Evolutionary conservation across 2,113 vertebrate genomes (phyloP), one percentile per base, ranked within the genome.

Genomic region (Laticauda laticaudata): DNA sequence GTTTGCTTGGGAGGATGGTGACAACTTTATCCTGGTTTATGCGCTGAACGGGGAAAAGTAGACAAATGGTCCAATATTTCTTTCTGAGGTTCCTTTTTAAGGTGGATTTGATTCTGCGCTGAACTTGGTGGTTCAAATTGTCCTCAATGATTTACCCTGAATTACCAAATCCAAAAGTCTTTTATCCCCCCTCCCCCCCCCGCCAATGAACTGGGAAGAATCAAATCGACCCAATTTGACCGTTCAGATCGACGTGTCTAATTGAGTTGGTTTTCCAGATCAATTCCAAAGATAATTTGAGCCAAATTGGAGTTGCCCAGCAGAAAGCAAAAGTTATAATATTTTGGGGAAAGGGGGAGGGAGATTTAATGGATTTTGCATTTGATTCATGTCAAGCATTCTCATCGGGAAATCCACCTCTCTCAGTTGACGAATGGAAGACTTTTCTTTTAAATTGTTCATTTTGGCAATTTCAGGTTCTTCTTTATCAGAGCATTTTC

Each of bases 131-230:
- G 34, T 39, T 81, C 15, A 81, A 81, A 81, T 81, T 20, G 34
- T 81, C 55, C 34, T 39, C n/a, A 8, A 3, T 39, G 34, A 81
- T 81, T 21, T 81, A 9, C 18, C 5, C 34, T 39, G 34, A 39
- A 81, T 81, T 20, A 20, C 34, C 34, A 18, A 39, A 21, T 81
- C 69, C 18, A 81, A 20, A 2, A 3, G 5, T 18, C 5, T 75
- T 34, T 75, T 34, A 15, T 15, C 54, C 12, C 14, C 11, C 14
- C 12, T 3, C 0, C 6, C 0, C 1, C 0, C 20, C 0, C 1
- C 7, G 8, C 57, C n/a, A 75, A 34, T 15, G n/a, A 34, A 75
- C n/a, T 5, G n/a, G 15, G 69, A 81, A 81, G 34, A 81, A 39
- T 81, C 34, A 8, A 81, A 39, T 5, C 20, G n/a, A 20, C 15